Percentiles rank a stretch among this genome's conserved stretches.
phyloP scores from a whole-genome alignment of 2,113 vertebrate species.

The Corynorhinus townsendii region DNA sequence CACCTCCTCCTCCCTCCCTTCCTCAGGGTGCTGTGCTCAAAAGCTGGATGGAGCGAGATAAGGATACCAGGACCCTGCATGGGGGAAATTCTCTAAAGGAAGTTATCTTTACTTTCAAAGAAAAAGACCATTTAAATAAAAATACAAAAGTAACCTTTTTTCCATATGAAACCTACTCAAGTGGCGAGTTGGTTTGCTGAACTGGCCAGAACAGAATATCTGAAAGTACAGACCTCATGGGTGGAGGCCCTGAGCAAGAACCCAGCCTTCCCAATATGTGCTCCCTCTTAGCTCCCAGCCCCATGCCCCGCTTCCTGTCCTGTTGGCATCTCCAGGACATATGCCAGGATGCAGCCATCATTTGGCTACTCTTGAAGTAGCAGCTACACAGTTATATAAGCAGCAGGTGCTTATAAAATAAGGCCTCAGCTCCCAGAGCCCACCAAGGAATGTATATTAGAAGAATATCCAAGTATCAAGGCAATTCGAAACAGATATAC shows the following conservation, averaged over 20 bases:
- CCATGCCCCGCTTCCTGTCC: not conserved
- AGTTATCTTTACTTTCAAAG: not conserved
- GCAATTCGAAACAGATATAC: not conserved
- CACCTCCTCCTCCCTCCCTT: not conserved
- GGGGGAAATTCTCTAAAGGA: not conserved
- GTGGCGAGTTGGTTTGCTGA: not conserved
- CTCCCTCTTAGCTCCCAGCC: not conserved
- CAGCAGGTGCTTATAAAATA: not conserved
- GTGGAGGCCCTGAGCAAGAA: not conserved
- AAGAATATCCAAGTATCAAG: not conserved
- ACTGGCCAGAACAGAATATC: not conserved
- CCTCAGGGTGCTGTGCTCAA: not conserved
- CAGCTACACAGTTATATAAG: not conserved
- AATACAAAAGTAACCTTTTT: not conserved
- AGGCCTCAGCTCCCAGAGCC: not conserved
- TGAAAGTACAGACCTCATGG: not conserved
- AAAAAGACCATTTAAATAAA: not conserved
- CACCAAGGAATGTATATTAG: not conserved
- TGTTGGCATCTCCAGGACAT: accelerated
- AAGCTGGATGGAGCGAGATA: not conserved
- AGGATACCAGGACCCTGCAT: not conserved
- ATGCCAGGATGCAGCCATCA: not conserved
- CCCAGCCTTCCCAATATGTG: not conserved
- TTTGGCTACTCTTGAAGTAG: not conserved
- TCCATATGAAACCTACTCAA: not conserved